Evolutionary conservation across 2,888 invertebrate species (phyloP), one percentile per base, ranked within the genome.

Genomic region (Drosophila limbata): DNA sequence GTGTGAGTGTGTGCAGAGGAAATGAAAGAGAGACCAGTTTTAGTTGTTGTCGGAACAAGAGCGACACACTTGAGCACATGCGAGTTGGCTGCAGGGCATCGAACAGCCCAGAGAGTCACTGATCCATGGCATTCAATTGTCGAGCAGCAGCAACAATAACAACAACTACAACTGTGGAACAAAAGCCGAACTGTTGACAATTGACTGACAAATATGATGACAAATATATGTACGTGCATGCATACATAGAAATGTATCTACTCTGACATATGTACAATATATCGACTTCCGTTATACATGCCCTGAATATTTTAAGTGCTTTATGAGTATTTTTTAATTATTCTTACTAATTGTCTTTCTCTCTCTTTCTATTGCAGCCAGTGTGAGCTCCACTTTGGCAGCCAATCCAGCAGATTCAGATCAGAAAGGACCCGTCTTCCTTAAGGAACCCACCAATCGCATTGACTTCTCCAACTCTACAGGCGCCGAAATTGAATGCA

Each of bases 391-490:
- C 44, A 80, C 74, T 62, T 77, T 79, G 47, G 91, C 92, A 60
- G 92, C 89, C 69, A 92, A 90, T 79, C 91, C 92, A 85, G 91
- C 92, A 44, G 96, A 96, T 93, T 96, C 96, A 91, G 96, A 96
- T 88, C 95, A 95, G 48, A 95, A 96, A 93, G 98, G 98, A 84
- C 98, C 98, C 39, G 96, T 97, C 79, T 98, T 98, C 93, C 95
- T 97, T 88, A 96, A 96, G 89, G 98, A 98, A 94, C 98, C 98
- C 61, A 96, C 96, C 73, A 97, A 97, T 93, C 95, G 97, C 87
- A 95, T 98, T 80, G 98, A 97, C 93, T 98, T 98, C 93, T 97
- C 97, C 81, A 98, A 98, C 93, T 97, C 97, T 81, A 97, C 97
- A 66, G 98, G 98, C 88, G 96, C 97, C 70, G 96, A 96, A 85